Conservation (phyloP, 2,113 vertebrate species). For the Leucoraja erinaceus region DNA sequence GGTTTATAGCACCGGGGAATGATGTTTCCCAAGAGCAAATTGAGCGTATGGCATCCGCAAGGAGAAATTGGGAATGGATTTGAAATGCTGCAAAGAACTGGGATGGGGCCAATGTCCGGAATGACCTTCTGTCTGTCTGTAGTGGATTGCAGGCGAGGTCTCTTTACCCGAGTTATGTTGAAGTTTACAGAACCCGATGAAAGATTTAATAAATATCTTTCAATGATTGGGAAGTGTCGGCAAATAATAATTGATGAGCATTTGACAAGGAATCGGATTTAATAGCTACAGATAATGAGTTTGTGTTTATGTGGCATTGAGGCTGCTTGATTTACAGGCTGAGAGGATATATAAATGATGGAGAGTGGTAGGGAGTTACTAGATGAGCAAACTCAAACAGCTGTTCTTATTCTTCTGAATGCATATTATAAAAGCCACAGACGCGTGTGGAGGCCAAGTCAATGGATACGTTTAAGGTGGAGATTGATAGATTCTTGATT, state of each 20-base stretch:
- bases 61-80: no score
- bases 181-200: no score
- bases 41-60: no score
- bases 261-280: background rate
- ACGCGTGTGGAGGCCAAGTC: no score
- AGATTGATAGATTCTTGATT: no score
- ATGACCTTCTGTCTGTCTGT: no score
- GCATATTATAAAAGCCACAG: background rate
- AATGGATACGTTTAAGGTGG: no score
- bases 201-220: no score
- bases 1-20: no score
- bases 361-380: background rate
- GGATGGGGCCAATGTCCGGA: background rate
- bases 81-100: background rate
- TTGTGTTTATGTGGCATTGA: background rate
- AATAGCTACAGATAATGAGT: background rate
- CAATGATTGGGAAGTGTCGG: background rate
- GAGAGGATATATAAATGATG: background rate
- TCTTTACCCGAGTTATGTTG: background rate
- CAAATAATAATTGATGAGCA: background rate
- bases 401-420: background rate
- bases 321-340: background rate
- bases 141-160: background rate
- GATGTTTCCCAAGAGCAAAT: no score
- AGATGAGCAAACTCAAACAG: no score